Base-by-base conservation (phyloP, 2,797 vertebrate species). In the Rhinichthys osculus region DNA sequence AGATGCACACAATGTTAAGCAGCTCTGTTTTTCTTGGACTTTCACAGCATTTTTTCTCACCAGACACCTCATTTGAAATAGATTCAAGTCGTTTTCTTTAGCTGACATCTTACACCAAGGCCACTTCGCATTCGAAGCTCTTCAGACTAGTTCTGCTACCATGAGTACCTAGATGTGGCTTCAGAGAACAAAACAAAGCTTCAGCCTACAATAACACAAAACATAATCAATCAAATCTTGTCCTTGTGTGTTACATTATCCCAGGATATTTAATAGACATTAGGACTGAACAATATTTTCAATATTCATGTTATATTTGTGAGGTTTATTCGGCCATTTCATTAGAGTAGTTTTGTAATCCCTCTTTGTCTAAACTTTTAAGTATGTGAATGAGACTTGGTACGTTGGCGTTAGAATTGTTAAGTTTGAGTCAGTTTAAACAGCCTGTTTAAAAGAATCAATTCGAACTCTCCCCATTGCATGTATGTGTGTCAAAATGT, bases 1-100 rank as follows among this genome's bases (percentile, higher is more conserved):
- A 52, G 66, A 72, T 14, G 57, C 30, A 6, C 54, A 40, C 80
- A 59, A 21, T 81, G 54, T 85, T 7, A 27, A 69, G 71, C 81
- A 78, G 57, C 74, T 80, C 70, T 88, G 82, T 79, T 91, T 88
- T 82, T 66, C 72, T 88, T 88, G 87, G 89, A 83, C 78, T 59
- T 57, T 23, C 27, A 47, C 35, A 13, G 72, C 70, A 85, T 84
- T 87, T 84, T 66, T 76, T 38, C 78, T 85, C 66, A 84, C 50
- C 66, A 86, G 71, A 82, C 74, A 83, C 87, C 76, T 82, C 52
- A 82, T 82, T 70, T 82, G 73, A 88, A 86, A 88, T 57, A 19
- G 3, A 69, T 84, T 83, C 19, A 70, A 33, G 50, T 72, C 82
- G 50, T 19, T 14, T 66, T 78, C 67, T 62, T 73, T 72, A 72